phyloP scores from a whole-genome alignment of 2,888 invertebrate species.

The Hoplodrina blanda region DNA sequence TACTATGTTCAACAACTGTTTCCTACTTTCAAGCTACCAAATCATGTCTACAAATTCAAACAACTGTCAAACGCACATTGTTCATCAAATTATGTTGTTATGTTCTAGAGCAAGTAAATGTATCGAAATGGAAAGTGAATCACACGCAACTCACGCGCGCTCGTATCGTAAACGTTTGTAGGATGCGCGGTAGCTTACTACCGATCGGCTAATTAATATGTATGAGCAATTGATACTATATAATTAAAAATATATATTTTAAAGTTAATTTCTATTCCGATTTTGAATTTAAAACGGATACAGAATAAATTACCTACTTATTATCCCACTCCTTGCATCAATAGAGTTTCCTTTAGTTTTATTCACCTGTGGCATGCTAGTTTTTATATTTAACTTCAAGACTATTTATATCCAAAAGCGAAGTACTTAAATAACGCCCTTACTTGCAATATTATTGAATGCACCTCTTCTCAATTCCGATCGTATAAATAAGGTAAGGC shows the following conservation, averaged over 20 bases:
- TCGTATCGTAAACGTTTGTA: slow-evolving; percentile 33
- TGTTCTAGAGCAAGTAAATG: slow-evolving; percentile 64
- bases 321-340: background rate
- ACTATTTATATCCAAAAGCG: background rate
- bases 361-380: background rate
- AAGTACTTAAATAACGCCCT: background rate
- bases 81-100: slow-evolving; percentile 44
- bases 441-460: slow-evolving; percentile 6
- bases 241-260: slow-evolving; percentile 7
- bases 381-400: background rate
- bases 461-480: slow-evolving; percentile 1
- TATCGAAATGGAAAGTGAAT: slow-evolving; percentile 78
- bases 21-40: slow-evolving; percentile 11
- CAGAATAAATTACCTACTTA: slow-evolving; percentile 21
- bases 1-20: slow-evolving; percentile 5
- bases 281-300: slow-evolving; percentile 6
- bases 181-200: slow-evolving; percentile 46
- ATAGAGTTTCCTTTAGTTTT: background rate
- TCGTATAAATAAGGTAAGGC: background rate
- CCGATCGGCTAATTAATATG: slow-evolving; percentile 46
- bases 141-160: slow-evolving; percentile 62
- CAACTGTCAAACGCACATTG: slow-evolving; percentile 10
- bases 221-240: slow-evolving; percentile 15
- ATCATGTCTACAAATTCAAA: slow-evolving; percentile 15
- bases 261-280: slow-evolving; percentile 3